Base-by-base conservation (phyloP, 2,888 invertebrate species). In the Helleia helle region DNA sequence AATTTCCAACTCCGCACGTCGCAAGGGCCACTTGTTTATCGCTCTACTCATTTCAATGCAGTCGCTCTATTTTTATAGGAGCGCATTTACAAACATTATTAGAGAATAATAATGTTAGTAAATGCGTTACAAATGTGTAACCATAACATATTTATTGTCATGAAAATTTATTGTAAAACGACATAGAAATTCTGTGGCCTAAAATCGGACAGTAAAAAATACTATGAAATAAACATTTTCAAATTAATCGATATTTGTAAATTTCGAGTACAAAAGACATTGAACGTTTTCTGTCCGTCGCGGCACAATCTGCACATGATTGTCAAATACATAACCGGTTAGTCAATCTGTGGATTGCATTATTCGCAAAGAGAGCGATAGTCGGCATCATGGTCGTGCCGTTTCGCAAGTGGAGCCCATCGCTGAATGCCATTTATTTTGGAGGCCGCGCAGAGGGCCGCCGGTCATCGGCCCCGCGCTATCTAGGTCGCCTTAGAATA, bases 401-500 rank as follows among this genome's bases (percentile, higher is more conserved):
- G 71, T 84, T 81, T 83, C 83, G 79, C 79, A 84, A 84, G 80
- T 74, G 64, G 69, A 76, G 71, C 77, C 81, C 83, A 83, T 84
- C 83, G 74, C 66, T 74, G 79, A 76, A 80, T 83, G 81, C 81
- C 79, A 79, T 81, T 80, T 76, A 77, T 77, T 84, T 81, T 81
- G 75, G 81, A 80, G 83, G 81, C 83, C 83, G 76, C 68, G 67
- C 71, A 62, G 76, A 81, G 81, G 83, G 80, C 81, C 72, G 73
- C 79, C 81, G 83, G 83, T 83, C 83, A 84, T 67, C 81, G 83
- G 80, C 83, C 83, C 83, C 81, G 56, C 64, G 71, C 60, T 77
- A 84, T 83, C 84, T 84, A 81, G 84, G 84, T 83, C 81, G 79
- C 67, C 75, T 83, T 73, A 73, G 81, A 83, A 83, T 83, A 83